Evolutionary conservation across 2,113 vertebrate species (phyloP), one percentile per base, ranked within the genome.

Genomic region (Setophaga kirtlandii): DNA sequence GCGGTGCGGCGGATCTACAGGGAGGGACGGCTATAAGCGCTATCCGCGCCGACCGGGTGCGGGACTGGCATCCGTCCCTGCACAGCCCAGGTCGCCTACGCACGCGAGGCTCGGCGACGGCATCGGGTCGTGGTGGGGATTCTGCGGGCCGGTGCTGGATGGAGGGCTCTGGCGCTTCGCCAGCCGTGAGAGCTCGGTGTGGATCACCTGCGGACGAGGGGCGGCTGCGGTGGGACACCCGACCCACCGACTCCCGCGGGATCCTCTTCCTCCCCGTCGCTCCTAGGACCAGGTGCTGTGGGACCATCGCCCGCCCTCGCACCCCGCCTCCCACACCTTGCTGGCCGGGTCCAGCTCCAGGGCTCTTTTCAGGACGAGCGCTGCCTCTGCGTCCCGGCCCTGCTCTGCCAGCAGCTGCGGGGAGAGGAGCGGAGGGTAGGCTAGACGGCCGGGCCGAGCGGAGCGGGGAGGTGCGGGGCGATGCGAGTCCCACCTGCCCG

Each of bases 301-400:
- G 60, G 16, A 28, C 20, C 47, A 31, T 22, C 6, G 9, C 53
- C 53, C 12, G 13, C 28, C 37, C 33, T 35, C 19, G 23, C 73
- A 8, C 22, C 9, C 30, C 12, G 35, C 30, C 20, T 97, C 21
- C 27, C 33, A 12, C 56, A 28, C 98, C 98, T 98, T 99, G 83
- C 95, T 99, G 79, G 98, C 83, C 13, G 99, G 98, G 93, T 99
- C 99, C 94, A 99, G 94, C 97, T 98, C 98, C 97, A 99, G 94
- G 62, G 98, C 98, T 96, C 94, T 98, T 96, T 96, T 98, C 86
- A 99, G 97, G 67, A 96, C 81, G 46, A 98, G 91, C 96, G 97
- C 98, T 6, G 98, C 98, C 87, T 98, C 98, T 82, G 97, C 96
- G 71, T 98, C 98, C 73, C 98, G 97, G 22, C 98, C 97, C 94